Evolutionary conservation across 2,797 vertebrate genomes (phyloP).

Genomic region (Xerus rutilus): DNA sequence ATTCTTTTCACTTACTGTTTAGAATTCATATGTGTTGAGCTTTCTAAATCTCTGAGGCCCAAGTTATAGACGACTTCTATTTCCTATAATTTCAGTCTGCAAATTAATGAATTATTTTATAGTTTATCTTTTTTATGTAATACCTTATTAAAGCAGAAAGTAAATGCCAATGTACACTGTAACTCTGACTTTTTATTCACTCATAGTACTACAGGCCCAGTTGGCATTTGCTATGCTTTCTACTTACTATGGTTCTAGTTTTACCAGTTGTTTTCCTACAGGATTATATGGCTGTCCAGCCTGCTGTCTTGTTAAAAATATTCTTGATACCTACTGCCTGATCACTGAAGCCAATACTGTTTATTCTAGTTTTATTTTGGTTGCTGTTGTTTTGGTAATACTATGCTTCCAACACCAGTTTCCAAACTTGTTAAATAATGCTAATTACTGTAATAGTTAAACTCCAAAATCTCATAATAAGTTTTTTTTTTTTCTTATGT

Average conservation of each 20-base stretch:
- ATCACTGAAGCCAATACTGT: not conserved
- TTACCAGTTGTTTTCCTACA: not conserved
- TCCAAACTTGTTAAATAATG: conserved; percentile 37
- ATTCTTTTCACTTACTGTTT: not conserved
- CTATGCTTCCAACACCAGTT: not conserved
- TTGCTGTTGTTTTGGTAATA: not conserved
- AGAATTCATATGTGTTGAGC: conserved; percentile 1
- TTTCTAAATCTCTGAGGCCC: not conserved
- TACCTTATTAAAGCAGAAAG: conserved; percentile 40
- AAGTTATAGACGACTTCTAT: not conserved
- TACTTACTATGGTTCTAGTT: not conserved
- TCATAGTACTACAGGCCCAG: not conserved
- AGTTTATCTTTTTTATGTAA: not conserved
- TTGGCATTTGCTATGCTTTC: not conserved
- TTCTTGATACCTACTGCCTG: not conserved
- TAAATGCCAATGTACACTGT: not conserved
- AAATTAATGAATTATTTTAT: not conserved
- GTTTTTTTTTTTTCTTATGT: conserved; percentile 6
- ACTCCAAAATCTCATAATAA: not conserved
- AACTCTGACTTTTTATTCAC: not conserved
- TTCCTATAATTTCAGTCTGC: not conserved
- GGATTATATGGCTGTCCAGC: not conserved
- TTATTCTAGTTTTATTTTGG: conserved; percentile 20
- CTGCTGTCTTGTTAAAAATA: not conserved
- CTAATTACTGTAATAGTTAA: not conserved